phyloP scores from a whole-genome alignment of 2,797 vertebrate species.

The Emys orbicularis region DNA sequence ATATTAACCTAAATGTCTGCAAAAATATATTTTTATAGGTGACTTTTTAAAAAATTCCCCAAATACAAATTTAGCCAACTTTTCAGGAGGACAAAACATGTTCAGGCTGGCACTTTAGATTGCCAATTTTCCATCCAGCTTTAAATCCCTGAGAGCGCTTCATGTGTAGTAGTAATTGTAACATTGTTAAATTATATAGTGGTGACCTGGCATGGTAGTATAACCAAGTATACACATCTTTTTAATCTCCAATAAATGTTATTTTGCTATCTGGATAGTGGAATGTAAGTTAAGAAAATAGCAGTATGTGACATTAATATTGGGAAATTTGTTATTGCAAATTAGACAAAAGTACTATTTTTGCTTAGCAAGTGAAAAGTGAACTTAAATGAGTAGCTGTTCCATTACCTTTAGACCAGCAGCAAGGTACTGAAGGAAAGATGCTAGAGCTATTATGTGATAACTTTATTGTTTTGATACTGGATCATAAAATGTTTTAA shows the following conservation, averaged over 20 bases:
- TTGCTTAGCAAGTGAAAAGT: background rate
- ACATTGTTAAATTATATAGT: background rate
- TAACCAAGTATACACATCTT: background rate
- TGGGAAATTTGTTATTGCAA: background rate
- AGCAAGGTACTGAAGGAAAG: rapidly evolving
- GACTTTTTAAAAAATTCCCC: background rate
- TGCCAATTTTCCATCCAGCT: background rate
- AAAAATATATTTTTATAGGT: background rate
- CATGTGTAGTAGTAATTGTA: background rate
- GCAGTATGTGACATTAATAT: background rate
- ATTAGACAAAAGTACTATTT: background rate
- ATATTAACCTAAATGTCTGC: background rate
- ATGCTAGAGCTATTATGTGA: background rate
- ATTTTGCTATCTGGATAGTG: background rate
- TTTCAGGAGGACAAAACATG: background rate
- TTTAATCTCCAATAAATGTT: background rate
- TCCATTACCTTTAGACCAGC: background rate
- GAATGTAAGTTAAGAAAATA: background rate
- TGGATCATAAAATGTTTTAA: background rate
- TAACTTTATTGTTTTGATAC: background rate
- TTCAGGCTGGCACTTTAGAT: background rate
- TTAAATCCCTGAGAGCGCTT: background rate
- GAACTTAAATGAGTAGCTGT: background rate
- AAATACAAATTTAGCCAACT: background rate
- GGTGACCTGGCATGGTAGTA: background rate